Conservation (phyloP, 1,140 invertebrate genomes). For the Paralvinella palmiformis region DNA sequence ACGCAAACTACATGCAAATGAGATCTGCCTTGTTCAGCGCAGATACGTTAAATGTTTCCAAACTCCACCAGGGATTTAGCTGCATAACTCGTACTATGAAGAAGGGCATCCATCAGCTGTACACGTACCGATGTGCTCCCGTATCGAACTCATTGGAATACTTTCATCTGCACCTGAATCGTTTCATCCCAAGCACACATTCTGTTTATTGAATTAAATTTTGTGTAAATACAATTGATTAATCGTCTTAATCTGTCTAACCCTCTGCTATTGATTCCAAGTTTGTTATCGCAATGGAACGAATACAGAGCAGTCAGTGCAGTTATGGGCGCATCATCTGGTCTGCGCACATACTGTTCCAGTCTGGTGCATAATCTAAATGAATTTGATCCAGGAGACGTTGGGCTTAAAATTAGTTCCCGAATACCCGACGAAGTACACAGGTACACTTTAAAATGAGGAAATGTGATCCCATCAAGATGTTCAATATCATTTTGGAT, state of each 20-base stretch:
- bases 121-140: constrained; percentile 15
- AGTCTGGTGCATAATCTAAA: constrained; percentile 22
- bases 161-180: constrained; percentile 25
- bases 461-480: no score
- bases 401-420: no score
- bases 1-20: constrained; percentile 16
- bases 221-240: no score
- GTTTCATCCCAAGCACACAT: constrained; percentile 27
- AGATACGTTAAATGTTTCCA: constrained; percentile 28
- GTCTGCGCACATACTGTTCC: constrained; percentile 24
- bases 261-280: no score
- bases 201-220: no score
- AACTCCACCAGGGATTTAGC: constrained; percentile 24
- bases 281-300: no score
- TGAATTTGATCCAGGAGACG: no score
- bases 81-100: constrained; percentile 22
- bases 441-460: no score
- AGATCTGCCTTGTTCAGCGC: constrained; percentile 23
- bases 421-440: no score
- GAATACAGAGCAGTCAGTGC: no score
- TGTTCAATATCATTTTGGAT: no score
- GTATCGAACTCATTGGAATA: constrained; percentile 24
- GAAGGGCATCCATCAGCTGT: constrained; percentile 19
- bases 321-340: constrained; percentile 22
- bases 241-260: no score